Conservation (phyloP, 2,797 vertebrate species). For the Prunella strophiata region DNA sequence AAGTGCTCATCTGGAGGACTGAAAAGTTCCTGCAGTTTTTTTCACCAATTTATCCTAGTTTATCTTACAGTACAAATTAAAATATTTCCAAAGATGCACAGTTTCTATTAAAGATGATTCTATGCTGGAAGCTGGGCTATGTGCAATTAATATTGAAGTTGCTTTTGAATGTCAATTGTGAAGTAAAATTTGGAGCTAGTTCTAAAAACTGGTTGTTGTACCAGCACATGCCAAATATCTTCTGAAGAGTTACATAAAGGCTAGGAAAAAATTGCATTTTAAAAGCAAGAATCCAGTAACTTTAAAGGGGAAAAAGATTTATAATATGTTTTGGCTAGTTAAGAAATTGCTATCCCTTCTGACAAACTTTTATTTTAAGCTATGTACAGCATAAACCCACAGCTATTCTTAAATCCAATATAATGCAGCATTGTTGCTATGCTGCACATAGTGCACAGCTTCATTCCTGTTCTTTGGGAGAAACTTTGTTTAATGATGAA, state of each 20-base stretch:
- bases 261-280: background rate
- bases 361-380: background rate
- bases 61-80: background rate
- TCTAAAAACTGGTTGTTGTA: background rate
- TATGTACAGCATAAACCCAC: background rate
- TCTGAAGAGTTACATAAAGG: background rate
- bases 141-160: background rate
- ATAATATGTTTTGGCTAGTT: background rate
- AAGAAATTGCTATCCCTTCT: background rate
- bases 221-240: background rate
- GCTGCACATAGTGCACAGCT: background rate
- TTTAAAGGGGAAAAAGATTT: background rate
- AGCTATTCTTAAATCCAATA: background rate
- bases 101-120: background rate
- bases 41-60: background rate
- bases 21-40: background rate
- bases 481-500: constrained; percentile 14
- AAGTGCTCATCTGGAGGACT: background rate
- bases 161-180: background rate
- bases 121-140: background rate
- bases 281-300: background rate
- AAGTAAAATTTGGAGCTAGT: background rate
- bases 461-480: constrained; percentile 27
- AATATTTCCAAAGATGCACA: background rate
- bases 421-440: background rate